Evolutionary conservation across 1,140 invertebrate species (phyloP).

Genomic region (Mya arenaria): DNA sequence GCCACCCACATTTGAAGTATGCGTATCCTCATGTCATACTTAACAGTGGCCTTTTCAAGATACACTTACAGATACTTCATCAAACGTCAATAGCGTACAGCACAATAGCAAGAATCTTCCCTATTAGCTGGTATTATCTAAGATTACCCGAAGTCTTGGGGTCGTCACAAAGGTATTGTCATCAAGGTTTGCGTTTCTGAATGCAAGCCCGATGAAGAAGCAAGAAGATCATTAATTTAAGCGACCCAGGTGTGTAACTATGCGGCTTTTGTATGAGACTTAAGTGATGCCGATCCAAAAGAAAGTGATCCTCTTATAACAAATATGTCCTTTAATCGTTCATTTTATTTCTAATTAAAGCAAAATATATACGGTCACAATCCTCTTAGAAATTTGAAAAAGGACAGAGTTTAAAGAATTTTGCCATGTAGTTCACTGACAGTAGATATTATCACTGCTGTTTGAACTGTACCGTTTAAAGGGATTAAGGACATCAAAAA

Average conservation of each 20-base stretch:
- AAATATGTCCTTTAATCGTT: constrained; percentile 2
- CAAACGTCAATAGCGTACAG: constrained; percentile 40
- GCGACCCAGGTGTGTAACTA: constrained; percentile 37
- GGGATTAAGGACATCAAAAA: too few species aligned
- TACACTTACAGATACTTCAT: constrained; percentile 25
- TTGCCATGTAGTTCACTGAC: too few species aligned
- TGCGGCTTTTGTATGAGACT: constrained; percentile 9
- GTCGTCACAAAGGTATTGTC: constrained; percentile 28
- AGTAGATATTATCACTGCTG: too few species aligned
- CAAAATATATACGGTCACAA: too few species aligned
- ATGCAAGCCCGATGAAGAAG: constrained; percentile 13
- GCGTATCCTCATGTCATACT: neutral
- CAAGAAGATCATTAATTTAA: constrained; percentile 44
- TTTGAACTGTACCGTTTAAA: too few species aligned
- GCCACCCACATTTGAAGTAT: constrained; percentile 43
- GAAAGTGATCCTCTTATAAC: constrained; percentile 15
- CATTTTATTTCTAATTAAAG: constrained; percentile 26
- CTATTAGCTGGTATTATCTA: constrained; percentile 22
- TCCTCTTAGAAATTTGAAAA: too few species aligned
- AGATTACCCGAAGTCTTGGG: constrained; percentile 9
- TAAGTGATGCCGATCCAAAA: neutral
- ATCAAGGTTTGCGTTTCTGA: constrained; percentile 27
- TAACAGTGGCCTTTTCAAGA: neutral
- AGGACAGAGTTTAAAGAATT: too few species aligned
- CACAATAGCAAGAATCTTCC: constrained; percentile 3